Evolutionary conservation across 2,888 invertebrate genomes (phyloP).

Genomic region (Parthenolecanium corni): DNA sequence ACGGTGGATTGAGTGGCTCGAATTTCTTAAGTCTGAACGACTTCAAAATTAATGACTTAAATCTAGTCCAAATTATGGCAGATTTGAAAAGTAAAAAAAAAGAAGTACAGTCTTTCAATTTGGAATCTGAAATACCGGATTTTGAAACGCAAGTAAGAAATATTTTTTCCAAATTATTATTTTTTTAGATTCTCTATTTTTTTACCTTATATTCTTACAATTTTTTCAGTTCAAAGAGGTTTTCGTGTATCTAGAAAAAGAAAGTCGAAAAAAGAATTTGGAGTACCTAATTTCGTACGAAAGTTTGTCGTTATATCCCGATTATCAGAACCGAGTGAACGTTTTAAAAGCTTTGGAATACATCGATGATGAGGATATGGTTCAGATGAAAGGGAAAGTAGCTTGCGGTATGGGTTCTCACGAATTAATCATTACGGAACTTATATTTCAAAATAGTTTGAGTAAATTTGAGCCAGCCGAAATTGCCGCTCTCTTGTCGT

Average conservation of each 20-base stretch:
- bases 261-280: slow-evolving; percentile 36
- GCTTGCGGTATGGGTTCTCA: slow-evolving; percentile 73
- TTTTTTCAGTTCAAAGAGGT: slow-evolving; percentile 26
- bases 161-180: neutral
- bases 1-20: neutral
- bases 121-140: slow-evolving; percentile 3
- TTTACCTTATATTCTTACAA: neutral
- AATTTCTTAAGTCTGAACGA: slow-evolving; percentile 5
- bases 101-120: neutral
- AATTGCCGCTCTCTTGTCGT: slow-evolving; percentile 86
- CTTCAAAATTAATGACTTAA: slow-evolving; percentile 6
- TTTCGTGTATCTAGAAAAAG: slow-evolving; percentile 40
- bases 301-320: slow-evolving; percentile 57
- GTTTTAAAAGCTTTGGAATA: slow-evolving; percentile 66
- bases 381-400: slow-evolving; percentile 57
- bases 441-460: slow-evolving; percentile 72
- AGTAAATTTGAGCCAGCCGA: slow-evolving; percentile 58
- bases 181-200: neutral
- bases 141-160: slow-evolving; percentile 10
- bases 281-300: slow-evolving; percentile 68
- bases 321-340: slow-evolving; percentile 69
- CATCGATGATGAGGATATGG: slow-evolving; percentile 56
- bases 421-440: slow-evolving; percentile 85
- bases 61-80: neutral
- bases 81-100: neutral